Evolutionary conservation across 1,140 invertebrate species (phyloP), one percentile per base, ranked within the genome.

Genomic region (Drosophila novamexicana): DNA sequence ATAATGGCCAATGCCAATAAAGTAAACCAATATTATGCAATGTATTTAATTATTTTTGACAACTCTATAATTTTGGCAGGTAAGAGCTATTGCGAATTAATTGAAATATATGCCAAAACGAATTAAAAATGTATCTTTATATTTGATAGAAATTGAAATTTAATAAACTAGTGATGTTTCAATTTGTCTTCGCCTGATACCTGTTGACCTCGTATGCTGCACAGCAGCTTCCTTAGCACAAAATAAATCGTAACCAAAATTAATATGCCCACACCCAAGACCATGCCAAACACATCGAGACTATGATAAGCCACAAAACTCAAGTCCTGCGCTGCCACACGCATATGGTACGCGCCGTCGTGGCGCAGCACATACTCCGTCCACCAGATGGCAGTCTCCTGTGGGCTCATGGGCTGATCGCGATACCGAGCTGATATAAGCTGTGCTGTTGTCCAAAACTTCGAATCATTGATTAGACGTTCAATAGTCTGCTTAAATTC

Each of bases 301-400:
- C 93, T 88, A 50, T 94, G 93, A 71, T 94, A 94, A 66, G 94
- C 93, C 50, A 81, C 54, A 66, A 89, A 91, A 22, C 72, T 82
- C 39, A 92, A 36, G 18, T 92, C 79, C 44, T 86, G 81, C 1
- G 76, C 90, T 1, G 81, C 69, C 12, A 81, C 77, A 0, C 85
- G 72, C 77, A 93, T 83, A 49, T 90, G 77, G 0, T 62, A 32
- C 0, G 92, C 92, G 9, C 92, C 92, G 8, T 91, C 82, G 64
- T 95, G 92, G 29, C 93, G 93, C 4, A 94, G 93, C 0, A 96
- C 94, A 72, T 96, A 95, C 82, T 97, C 96, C 0, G 94, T 93
- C 95, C 95, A 96, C 93, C 94, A 96, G 0, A 95, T 93, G 0
- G 95, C 95, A 1, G 94, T 95, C 22, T 96, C 94, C 71, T 96